A percentile compares a stretch with the other conserved stretches of the same genome.
phyloP scores from a whole-genome alignment of 1,140 invertebrate species.

The Polypedilum pembai region DNA sequence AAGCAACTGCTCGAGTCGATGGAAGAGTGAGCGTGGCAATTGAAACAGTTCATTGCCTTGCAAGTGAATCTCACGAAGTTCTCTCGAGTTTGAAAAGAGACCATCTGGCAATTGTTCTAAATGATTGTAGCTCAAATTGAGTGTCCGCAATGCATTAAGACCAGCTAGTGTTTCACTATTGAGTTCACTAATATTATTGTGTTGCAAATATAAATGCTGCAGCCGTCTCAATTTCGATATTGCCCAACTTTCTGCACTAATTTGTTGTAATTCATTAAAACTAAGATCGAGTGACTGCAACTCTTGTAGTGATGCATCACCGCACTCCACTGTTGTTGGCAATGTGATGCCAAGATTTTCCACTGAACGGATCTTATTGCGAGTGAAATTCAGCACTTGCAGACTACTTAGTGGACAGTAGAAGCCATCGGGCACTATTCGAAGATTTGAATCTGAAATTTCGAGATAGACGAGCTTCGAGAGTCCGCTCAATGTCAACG shows the following conservation, averaged over 20 bases:
- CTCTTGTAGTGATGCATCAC: conserved; percentile 42
- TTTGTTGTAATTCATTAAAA: conserved; percentile 57
- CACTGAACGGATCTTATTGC: conserved; percentile 61
- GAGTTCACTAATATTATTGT: conserved; percentile 64
- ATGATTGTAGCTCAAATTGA: conserved; percentile 72
- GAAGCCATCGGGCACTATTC: conserved; percentile 58
- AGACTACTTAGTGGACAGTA: conserved; percentile 65
- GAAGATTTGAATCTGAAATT: conserved; percentile 63
- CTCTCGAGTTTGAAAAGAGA: conserved; percentile 59
- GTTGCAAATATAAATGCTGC: conserved; percentile 62
- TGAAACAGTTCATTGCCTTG: conserved; percentile 65
- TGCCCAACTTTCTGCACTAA: conserved; percentile 56
- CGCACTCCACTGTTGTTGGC: conserved; percentile 48
- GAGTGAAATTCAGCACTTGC: conserved; percentile 66
- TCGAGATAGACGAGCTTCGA: conserved; percentile 62
- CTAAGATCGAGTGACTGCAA: conserved; percentile 63
- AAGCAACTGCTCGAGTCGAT: conserved; percentile 57
- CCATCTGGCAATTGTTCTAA: conserved; percentile 61
- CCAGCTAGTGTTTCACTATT: conserved; percentile 58
- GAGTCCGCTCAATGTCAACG: conserved; percentile 55
- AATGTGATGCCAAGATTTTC: conserved; percentile 56
- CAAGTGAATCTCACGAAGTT: conserved; percentile 65
- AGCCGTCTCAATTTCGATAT: conserved; percentile 57
- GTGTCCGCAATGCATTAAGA: conserved; percentile 57
- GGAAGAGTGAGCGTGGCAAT: conserved; percentile 59